Evolutionary conservation across 92 coral and sea anemone species (phyloP).

Genomic region (Nematostella vectensis): DNA sequence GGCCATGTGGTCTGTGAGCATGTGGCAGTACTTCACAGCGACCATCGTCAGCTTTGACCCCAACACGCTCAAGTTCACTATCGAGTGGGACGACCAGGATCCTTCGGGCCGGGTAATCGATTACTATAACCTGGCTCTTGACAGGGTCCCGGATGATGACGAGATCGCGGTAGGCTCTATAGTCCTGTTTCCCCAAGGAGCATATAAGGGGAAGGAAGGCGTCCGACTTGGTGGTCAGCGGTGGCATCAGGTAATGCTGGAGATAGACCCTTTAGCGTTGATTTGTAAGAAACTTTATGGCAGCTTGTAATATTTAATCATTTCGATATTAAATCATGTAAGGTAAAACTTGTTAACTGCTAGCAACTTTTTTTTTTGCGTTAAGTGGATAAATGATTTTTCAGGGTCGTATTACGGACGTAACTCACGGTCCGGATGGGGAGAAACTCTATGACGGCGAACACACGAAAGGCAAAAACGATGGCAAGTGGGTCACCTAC

Average conservation of each 20-base stretch:
- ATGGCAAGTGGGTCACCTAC: constrained; percentile 88
- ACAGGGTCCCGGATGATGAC: constrained; percentile 79
- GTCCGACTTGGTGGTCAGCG: constrained; percentile 82
- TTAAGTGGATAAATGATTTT: too few species aligned
- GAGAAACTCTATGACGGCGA: constrained; percentile 65
- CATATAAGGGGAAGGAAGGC: constrained; percentile 66
- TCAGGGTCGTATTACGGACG: constrained; percentile 75
- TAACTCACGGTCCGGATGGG: constrained; percentile 43
- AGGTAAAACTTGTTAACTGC: background rate
- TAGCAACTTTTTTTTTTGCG: too few species aligned
- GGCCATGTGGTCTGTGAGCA: constrained; percentile 67
- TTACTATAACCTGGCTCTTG: constrained; percentile 80
- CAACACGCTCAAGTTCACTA: constrained; percentile 46
- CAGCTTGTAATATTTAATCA: background rate
- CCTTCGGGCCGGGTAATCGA: constrained; percentile 75
- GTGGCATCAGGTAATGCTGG: constrained; percentile 60
- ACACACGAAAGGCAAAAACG: constrained; percentile 77
- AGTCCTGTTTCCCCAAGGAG: constrained; percentile 89
- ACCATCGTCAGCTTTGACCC: constrained; percentile 65
- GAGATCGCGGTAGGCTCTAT: constrained; percentile 77
- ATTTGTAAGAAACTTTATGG: background rate
- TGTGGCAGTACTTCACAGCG: constrained; percentile 95
- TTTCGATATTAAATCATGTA: background rate
- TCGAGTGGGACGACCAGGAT: constrained; percentile 92
- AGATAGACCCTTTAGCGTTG: background rate